Conservation (phyloP, 2,113 vertebrate genomes). For the Corapipo altera region DNA sequence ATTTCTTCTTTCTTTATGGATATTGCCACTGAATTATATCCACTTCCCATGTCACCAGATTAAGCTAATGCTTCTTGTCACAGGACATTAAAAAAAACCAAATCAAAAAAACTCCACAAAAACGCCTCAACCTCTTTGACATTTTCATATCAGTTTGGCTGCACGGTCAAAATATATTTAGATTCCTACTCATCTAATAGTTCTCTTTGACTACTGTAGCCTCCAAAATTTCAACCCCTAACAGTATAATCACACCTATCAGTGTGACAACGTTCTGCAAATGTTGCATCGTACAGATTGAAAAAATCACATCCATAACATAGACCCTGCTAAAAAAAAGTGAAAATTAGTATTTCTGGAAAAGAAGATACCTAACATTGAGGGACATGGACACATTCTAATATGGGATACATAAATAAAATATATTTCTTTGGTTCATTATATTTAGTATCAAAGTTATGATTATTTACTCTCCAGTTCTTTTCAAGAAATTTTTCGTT, state of each 20-base stretch:
- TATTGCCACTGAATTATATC: background rate
- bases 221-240: background rate
- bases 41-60: background rate
- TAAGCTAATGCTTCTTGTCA: background rate
- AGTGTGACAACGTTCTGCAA: background rate
- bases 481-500: background rate
- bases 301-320: background rate
- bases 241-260: background rate
- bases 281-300: background rate
- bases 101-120: fast-evolving
- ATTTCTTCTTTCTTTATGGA: background rate
- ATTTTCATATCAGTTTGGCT: background rate
- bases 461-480: background rate
- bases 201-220: background rate
- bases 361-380: background rate
- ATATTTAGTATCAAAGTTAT: background rate
- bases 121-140: background rate
- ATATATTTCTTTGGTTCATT: background rate
- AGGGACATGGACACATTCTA: background rate
- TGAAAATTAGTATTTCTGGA: background rate
- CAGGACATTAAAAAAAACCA: background rate
- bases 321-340: background rate
- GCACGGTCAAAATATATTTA: background rate
- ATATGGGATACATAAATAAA: background rate
- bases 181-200: background rate